These are phyloP conservation scores for Arnoldichthys spilopterus DNA, from an alignment of 2,797 vertebrate species.

Conservation along the genomic window DNA sequence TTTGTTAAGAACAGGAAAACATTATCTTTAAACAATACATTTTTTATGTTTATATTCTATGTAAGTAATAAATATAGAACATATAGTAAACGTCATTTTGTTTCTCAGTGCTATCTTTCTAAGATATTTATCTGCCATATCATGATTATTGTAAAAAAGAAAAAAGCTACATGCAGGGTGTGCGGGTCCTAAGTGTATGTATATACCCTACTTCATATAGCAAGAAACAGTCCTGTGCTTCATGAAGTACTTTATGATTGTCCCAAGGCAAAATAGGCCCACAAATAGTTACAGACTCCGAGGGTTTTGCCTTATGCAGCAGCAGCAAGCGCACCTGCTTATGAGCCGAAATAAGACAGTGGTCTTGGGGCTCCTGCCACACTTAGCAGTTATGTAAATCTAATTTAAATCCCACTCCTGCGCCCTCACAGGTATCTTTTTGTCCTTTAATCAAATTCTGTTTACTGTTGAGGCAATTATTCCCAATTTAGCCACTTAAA, in stretches of 20 bases:
- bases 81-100: no score
- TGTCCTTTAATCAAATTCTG: constrained; percentile 77
- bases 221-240: neutral
- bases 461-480: constrained; percentile 77
- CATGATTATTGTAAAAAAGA: no score
- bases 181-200: no score
- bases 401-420: constrained; percentile 70
- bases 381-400: constrained; percentile 76
- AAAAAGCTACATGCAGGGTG: no score
- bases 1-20: no score
- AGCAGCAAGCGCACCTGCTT: constrained; percentile 30
- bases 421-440: constrained; percentile 68
- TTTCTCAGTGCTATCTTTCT: no score
- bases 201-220: no score
- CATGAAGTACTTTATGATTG: neutral
- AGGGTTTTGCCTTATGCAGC: neutral
- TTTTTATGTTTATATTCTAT: no score
- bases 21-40: no score
- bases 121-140: no score
- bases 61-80: no score
- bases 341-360: constrained; percentile 36
- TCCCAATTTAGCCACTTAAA: constrained; percentile 79
- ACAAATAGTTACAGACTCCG: neutral
- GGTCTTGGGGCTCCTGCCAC: constrained; percentile 59
- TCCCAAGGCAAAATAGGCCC: neutral